phyloP scores from a whole-genome alignment of 2,888 invertebrate species.

The Macaria notata region DNA sequence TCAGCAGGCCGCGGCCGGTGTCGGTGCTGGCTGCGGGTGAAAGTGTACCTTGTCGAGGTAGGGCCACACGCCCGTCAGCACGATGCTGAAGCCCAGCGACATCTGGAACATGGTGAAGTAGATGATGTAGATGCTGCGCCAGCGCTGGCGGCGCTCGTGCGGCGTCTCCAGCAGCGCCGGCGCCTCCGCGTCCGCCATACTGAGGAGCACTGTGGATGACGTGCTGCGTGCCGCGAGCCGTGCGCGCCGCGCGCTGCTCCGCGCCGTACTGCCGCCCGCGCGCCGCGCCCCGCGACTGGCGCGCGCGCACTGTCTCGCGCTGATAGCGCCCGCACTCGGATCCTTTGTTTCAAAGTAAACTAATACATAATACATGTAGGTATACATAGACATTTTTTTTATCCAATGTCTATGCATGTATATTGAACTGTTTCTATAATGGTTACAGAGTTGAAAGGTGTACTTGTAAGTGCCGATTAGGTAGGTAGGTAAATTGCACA shows the following conservation, averaged over 20 bases:
- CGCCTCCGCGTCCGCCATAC: slow-evolving; percentile 41
- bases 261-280: not conserved
- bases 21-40: no score
- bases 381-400: no score
- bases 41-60: slow-evolving; percentile 92
- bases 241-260: not conserved
- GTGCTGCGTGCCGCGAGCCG: no score
- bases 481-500: no score
- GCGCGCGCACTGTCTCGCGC: not conserved
- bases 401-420: no score
- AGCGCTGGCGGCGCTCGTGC: slow-evolving; percentile 85
- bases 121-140: slow-evolving; percentile 90
- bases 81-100: slow-evolving; percentile 93
- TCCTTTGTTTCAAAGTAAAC: no score
- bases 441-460: no score
- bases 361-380: no score
- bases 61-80: slow-evolving; percentile 94
- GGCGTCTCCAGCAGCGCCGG: slow-evolving; percentile 83
- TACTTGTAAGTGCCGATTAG: no score
- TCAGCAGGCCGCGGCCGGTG: no score
- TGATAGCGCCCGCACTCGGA: not conserved
- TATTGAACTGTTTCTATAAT: no score
- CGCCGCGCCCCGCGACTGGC: not conserved
- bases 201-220: not conserved
- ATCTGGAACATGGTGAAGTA: slow-evolving; percentile 96